Conservation (phyloP, 2,113 vertebrate genomes). For the Lepus americanus region DNA sequence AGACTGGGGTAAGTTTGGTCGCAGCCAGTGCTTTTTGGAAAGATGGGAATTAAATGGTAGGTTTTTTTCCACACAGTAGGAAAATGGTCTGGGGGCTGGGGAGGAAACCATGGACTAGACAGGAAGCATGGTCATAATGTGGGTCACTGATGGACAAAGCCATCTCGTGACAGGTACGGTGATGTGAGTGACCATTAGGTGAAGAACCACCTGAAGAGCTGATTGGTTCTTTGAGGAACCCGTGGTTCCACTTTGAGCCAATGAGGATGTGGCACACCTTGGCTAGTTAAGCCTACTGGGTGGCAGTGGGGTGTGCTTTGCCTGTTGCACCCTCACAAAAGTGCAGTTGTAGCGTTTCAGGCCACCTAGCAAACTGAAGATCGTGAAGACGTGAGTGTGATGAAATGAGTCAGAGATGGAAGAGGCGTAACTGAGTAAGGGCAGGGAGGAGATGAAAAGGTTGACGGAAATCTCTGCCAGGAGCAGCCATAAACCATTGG, state of each 20-base stretch:
- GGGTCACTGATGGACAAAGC: slow-evolving; percentile 30
- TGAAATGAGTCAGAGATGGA: neutral
- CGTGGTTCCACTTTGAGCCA: slow-evolving; percentile 76
- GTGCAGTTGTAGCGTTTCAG: neutral
- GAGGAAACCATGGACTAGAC: neutral
- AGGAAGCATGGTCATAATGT: neutral
- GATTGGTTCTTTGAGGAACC: slow-evolving; percentile 78
- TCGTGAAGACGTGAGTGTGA: neutral
- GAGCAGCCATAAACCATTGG: slow-evolving; percentile 62
- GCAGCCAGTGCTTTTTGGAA: neutral
- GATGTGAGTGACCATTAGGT: slow-evolving; percentile 61
- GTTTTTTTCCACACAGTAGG: neutral
- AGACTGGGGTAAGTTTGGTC: neutral
- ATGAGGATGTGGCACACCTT: slow-evolving; percentile 49
- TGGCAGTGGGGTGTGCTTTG: neutral
- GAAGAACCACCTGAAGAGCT: slow-evolving; percentile 57
- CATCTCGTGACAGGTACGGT: neutral
- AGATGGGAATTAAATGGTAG: neutral
- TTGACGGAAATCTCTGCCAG: slow-evolving; percentile 57
- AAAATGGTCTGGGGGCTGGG: neutral
- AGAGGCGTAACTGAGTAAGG: neutral
- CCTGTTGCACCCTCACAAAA: slow-evolving; percentile 9
- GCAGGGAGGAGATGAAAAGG: slow-evolving; percentile 56
- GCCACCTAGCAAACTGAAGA: neutral
- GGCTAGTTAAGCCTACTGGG: neutral